phyloP scores from a whole-genome alignment of 2,113 vertebrate species.

The Onychostruthus taczanowskii region DNA sequence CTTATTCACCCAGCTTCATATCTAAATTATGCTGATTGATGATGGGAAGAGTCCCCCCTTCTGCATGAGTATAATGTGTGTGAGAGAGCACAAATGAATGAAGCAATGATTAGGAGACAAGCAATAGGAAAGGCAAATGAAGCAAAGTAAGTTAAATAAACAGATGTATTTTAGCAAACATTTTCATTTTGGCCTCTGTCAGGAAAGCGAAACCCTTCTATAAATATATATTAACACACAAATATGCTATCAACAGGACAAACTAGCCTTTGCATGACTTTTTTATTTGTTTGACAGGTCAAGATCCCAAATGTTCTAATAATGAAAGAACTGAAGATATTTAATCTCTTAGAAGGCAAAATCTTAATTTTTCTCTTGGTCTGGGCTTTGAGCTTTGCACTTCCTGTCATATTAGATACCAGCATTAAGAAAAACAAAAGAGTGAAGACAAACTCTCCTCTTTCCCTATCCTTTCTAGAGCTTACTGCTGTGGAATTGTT shows the following conservation, averaged over 20 bases:
- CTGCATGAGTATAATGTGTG: background rate
- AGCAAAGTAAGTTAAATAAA: background rate
- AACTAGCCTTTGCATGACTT: background rate
- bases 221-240: background rate
- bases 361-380: background rate
- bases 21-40: background rate
- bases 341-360: background rate
- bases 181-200: background rate
- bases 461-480: background rate
- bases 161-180: conserved; percentile 14
- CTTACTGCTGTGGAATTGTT: background rate
- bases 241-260: background rate
- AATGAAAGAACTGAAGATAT: background rate
- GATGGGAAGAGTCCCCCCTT: background rate
- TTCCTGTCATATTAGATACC: background rate
- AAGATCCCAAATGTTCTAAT: background rate
- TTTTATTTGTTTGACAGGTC: background rate
- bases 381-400: background rate
- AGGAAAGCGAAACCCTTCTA: background rate
- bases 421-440: background rate
- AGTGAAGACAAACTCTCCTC: background rate
- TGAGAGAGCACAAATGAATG: conserved; percentile 32
- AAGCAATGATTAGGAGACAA: conserved; percentile 24
- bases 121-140: background rate
- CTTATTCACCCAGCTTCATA: background rate